Evolutionary conservation across 2,888 invertebrate species (phyloP), one percentile per base, ranked within the genome.

Genomic region (Allacma fusca): DNA sequence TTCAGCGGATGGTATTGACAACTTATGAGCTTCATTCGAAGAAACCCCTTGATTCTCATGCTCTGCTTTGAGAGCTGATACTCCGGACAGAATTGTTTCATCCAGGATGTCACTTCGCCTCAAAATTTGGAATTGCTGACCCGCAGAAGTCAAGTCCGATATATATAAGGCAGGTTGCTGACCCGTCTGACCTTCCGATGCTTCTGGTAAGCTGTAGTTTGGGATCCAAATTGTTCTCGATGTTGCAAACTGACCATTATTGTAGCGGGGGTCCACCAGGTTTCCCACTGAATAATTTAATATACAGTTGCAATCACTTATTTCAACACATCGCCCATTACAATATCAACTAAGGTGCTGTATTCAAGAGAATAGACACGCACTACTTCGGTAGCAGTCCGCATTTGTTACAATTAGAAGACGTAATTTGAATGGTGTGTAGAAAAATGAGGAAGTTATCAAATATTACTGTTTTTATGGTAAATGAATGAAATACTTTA

Each of bases 141-240:
- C 80, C 19, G 78, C 77, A 0, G 77, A 65, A 7, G 80, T 80
- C 59, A 80, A 64, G 67, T 78, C 80, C 0, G 79, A 79, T 23
- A 80, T 76, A 24, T 79, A 80, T 23, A 80, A 24, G 0, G 78
- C 72, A 23, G 62, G 28, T n/a, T 43, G 69, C 13, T 44, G 64
- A 28, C 29, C 26, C 9, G 34, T 7, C 4, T 34, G 12, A 19
- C 28, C 26, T 59, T 24, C 19, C 1, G 19, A 19, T 24, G 23
- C n/a, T n/a, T n/a, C 2, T 5, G 71, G 26, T 21, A 59, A 21
- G 29, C 50, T 24, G 23, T 59, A 64, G n/a, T 23, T 73, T 21
- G 74, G 74, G 43, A 71, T 23, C 40, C 57, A 65, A n/a, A 67
- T 43, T n/a, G 59, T 29, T n/a, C 78, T n/a, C 1, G 40, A 16